Evolutionary conservation across 2,113 vertebrate genomes (phyloP).

Genomic region (Nematolebias whitei): DNA sequence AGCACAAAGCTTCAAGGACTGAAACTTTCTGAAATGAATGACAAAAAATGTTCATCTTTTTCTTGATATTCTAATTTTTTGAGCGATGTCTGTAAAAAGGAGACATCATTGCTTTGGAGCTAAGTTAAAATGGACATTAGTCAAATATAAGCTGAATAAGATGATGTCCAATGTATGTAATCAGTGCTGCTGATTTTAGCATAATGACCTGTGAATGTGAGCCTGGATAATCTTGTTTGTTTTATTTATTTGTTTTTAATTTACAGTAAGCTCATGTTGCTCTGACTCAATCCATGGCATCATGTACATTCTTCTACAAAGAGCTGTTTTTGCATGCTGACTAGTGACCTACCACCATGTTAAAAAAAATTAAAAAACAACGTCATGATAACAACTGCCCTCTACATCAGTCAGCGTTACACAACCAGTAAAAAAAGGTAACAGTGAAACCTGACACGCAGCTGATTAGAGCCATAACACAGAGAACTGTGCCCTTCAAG

Average conservation of each 20-base stretch:
- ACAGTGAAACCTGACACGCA: not conserved
- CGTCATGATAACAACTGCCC: not conserved
- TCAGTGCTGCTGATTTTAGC: not conserved
- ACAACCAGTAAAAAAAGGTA: not conserved
- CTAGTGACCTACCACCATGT: not conserved
- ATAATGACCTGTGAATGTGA: not conserved
- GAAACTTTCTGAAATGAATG: no score
- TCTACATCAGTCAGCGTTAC: not conserved
- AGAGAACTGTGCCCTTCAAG: not conserved
- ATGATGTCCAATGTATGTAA: no score
- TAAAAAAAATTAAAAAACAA: not conserved
- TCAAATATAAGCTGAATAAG: no score
- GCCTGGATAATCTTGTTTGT: no score
- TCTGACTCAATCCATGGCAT: not conserved
- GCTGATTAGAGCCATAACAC: not conserved
- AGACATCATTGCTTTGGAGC: no score
- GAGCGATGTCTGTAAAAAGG: no score
- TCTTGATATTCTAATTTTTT: no score
- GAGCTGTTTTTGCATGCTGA: not conserved
- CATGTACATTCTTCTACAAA: not conserved
- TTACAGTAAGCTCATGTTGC: no score
- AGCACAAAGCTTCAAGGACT: constrained; percentile 2
- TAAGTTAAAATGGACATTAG: no score
- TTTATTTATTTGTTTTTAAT: no score
- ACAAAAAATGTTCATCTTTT: no score